A percentile compares a stretch with the other conserved stretches of the same genome.
Conservation (phyloP, 2,113 vertebrate genomes). For the Ancistrus triradiatus region DNA sequence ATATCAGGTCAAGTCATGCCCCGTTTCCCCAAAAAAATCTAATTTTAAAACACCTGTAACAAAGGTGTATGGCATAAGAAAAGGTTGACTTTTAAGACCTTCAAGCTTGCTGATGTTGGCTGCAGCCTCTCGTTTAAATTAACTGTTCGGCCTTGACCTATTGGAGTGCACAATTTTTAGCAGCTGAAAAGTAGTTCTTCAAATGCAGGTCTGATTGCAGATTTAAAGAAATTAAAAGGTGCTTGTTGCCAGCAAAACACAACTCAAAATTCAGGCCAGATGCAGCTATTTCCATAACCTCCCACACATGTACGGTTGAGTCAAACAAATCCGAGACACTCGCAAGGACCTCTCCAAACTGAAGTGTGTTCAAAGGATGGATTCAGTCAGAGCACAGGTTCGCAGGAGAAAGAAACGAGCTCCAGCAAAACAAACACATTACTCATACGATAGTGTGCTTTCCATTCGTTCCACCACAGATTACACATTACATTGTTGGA, state of each 20-base stretch:
- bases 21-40: neutral
- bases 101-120: slow-evolving; percentile 6
- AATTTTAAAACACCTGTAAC: neutral
- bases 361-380: slow-evolving; percentile 15
- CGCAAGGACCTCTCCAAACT: slow-evolving; percentile 16
- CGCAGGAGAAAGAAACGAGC: slow-evolving; percentile 10
- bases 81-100: neutral
- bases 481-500: neutral
- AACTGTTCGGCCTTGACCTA: slow-evolving; percentile 18
- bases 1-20: too few relatives aligned
- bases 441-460: slow-evolving; percentile 15
- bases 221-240: slow-evolving; percentile 17
- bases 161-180: neutral
- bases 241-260: slow-evolving; percentile 15
- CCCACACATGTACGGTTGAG: slow-evolving; percentile 13
- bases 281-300: slow-evolving; percentile 28
- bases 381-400: slow-evolving; percentile 13
- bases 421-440: slow-evolving; percentile 11
- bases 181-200: slow-evolving; percentile 19
- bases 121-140: slow-evolving; percentile 1
- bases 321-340: slow-evolving; percentile 21
- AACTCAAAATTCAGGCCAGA: slow-evolving; percentile 22
- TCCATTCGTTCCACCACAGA: slow-evolving; percentile 7
- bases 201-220: slow-evolving; percentile 19
- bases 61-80: neutral